phyloP scores from a whole-genome alignment of 2,888 invertebrate genomes.

The Ischnus inquisitorius region DNA sequence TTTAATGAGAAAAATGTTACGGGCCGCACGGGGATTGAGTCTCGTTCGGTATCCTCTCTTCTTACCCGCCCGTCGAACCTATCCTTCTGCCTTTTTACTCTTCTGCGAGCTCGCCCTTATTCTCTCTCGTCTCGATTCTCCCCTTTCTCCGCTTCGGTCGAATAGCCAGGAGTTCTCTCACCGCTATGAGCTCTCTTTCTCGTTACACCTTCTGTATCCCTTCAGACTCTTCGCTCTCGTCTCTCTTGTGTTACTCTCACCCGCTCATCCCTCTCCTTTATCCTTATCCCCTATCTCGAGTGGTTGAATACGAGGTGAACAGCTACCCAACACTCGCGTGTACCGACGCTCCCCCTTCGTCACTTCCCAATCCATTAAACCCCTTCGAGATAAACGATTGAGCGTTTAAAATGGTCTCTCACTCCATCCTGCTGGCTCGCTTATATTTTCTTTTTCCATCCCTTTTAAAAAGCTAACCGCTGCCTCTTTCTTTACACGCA shows the following conservation, averaged over 20 bases:
- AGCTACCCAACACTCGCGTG: constrained; percentile 64
- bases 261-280: neutral
- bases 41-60: constrained; percentile 53
- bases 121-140: constrained; percentile 46
- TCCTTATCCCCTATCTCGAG: constrained; percentile 55
- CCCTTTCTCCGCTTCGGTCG: constrained; percentile 37
- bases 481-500: neutral
- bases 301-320: constrained; percentile 48
- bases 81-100: constrained; percentile 21
- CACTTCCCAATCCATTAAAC: constrained; percentile 80
- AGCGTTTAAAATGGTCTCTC: constrained; percentile 74
- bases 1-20: constrained; percentile 78
- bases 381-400: constrained; percentile 75
- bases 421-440: neutral
- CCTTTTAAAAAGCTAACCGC: neutral
- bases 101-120: constrained; percentile 32
- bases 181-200: constrained; percentile 46
- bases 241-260: constrained; percentile 1
- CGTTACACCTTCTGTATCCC: constrained; percentile 6
- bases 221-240: constrained; percentile 14
- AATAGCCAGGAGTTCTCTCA: constrained; percentile 37
- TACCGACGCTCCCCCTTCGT: constrained; percentile 66
- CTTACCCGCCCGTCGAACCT: neutral
- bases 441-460: constrained; percentile 7
- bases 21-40: constrained; percentile 71